Evolutionary conservation across 1,140 invertebrate genomes (phyloP), one percentile per base, ranked within the genome.

Genomic region (Holotrichia oblita): DNA sequence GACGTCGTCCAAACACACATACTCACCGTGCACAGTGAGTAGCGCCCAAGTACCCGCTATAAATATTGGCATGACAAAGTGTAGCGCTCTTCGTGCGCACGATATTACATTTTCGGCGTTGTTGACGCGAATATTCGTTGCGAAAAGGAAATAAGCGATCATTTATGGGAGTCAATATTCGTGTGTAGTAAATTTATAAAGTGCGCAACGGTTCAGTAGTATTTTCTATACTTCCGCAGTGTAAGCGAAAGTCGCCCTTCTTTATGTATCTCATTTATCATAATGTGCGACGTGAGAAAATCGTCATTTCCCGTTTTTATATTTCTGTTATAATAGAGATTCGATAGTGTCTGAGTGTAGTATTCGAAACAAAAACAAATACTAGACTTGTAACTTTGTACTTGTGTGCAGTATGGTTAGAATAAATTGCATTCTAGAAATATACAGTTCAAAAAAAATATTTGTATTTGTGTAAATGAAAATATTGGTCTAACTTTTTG

Each of bases 1-100:
- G 92, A 93, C 82, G 90, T 95, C 22, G 91, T 93, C 55, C 94
- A 95, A 85, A 93, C 93, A 3, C 94, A 95, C 83, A 88, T 93
- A 9, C 89, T 95, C 6, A 92, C 91, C 40, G 93, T 95, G 24
- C 92, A 94, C 85, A 93, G 94, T 95, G 87, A 91, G 93, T 91
- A 20, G 14, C 22, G 22, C 10, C 44, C 44, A 17, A 17, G 7
- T 48, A 17, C 0, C 61, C 24, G 48, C 59, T 20, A n/a, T 48
- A 75, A 42, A n/a, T 41, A 48, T 7, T 10, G 73, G 3, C 8
- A 27, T 69, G 48, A 55, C 48, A 17, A 64, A 24, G 20, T n/a
- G 59, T 64, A 64, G 22, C 59, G n/a, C 8, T 64, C 10, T 48
- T 17, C 44, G 44, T 10, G 44, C 10, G 44, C 44, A 17, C 9